These are phyloP conservation scores for Asteroscopus sphinx DNA, from an alignment of 2,888 invertebrate species.

Conservation along the genomic window DNA sequence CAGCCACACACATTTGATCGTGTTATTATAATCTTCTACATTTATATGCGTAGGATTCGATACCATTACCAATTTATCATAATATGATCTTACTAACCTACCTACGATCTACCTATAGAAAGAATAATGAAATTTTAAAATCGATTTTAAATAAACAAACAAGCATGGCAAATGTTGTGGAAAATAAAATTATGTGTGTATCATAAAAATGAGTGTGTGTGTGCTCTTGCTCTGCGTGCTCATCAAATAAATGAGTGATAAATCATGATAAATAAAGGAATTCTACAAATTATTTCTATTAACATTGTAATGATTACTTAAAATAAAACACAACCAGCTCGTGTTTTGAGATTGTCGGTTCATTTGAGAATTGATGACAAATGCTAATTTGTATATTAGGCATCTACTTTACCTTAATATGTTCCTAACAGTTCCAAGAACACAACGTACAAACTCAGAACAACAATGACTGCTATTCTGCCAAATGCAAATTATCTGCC, in stretches of 20 bases:
- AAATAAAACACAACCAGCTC: background rate
- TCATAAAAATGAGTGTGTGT: too few relatives aligned
- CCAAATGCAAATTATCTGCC: conserved; percentile 61
- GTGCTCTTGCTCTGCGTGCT: too few relatives aligned
- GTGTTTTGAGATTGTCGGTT: conserved; percentile 36
- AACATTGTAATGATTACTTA: conserved; percentile 7
- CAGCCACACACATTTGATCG: too few relatives aligned
- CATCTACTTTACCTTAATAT: conserved; percentile 44
- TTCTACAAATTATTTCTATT: conserved; percentile 6
- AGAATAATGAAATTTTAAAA: conserved; percentile 11
- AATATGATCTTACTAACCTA: too few relatives aligned
- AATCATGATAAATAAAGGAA: conserved; percentile 9
- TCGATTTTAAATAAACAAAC: conserved; percentile 19
- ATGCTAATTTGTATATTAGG: conserved; percentile 16
- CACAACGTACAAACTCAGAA: conserved; percentile 9
- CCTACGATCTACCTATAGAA: too few relatives aligned
- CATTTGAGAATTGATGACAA: conserved; percentile 23
- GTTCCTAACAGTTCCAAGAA: conserved; percentile 40
- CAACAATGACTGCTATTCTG: conserved; percentile 50
- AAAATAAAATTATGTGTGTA: conserved; percentile 10
- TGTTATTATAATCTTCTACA: too few relatives aligned
- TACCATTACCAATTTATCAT: too few relatives aligned
- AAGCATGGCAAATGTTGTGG: conserved; percentile 8
- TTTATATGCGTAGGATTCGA: too few relatives aligned
- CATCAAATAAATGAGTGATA: too few relatives aligned